phyloP scores from a whole-genome alignment of 2,113 vertebrate species.

The Micronisus gabar region DNA sequence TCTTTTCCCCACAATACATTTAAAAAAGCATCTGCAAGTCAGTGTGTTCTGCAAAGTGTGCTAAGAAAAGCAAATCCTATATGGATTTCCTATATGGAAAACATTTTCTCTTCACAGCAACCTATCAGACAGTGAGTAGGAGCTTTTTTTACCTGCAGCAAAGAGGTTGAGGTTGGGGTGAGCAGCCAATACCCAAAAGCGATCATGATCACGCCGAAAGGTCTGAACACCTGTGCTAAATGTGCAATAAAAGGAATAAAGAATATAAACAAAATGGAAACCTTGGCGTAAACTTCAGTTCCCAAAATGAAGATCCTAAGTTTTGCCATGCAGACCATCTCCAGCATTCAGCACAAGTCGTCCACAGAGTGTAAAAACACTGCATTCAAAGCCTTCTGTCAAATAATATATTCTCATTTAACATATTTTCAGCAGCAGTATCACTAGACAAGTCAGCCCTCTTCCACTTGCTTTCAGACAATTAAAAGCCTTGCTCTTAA shows the following conservation, averaged over 20 bases:
- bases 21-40: background rate
- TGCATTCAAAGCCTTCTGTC: background rate
- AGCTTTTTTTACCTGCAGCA: conserved; percentile 81
- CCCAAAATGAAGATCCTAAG: background rate
- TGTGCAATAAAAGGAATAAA: background rate
- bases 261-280: background rate
- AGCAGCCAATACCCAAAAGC: conserved; percentile 95
- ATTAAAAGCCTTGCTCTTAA: background rate
- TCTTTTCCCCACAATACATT: background rate
- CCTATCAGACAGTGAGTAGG: too few species aligned
- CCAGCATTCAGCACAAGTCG: background rate
- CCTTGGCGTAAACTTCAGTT: background rate
- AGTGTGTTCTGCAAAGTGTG: background rate
- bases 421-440: background rate
- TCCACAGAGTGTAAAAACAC: background rate
- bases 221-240: conserved; percentile 93
- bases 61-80: background rate
- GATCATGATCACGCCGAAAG: conserved; percentile 93
- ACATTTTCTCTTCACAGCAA: background rate
- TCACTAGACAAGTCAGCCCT: background rate
- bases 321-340: background rate
- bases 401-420: background rate
- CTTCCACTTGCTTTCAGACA: background rate
- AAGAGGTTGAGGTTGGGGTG: conserved; percentile 98
- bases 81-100: background rate